These are phyloP conservation scores for Mamestra brassicae DNA, from an alignment of 2,888 invertebrate genomes.

Conservation along the genomic window DNA sequence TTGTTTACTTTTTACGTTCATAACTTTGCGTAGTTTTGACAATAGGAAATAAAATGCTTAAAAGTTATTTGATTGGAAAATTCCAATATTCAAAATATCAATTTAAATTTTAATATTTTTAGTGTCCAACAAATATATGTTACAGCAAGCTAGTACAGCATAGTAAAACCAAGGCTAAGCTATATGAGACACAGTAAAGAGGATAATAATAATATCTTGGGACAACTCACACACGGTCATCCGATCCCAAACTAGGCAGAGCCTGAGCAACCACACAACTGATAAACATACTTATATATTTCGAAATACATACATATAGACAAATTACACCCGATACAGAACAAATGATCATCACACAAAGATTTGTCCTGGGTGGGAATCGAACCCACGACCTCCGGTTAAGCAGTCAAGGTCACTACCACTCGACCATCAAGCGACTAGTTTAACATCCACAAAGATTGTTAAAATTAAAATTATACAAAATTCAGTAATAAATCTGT, in stretches of 20 bases:
- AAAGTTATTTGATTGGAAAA: background rate
- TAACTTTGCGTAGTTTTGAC: conserved; percentile 12
- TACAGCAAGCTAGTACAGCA: background rate
- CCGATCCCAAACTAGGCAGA: too few relatives aligned
- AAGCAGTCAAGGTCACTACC: too few relatives aligned
- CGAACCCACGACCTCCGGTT: too few relatives aligned
- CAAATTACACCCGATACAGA: too few relatives aligned
- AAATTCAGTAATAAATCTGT: conserved; percentile 20
- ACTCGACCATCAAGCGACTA: background rate
- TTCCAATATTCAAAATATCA: background rate
- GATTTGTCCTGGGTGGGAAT: too few relatives aligned
- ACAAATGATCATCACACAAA: too few relatives aligned
- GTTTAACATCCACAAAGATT: background rate
- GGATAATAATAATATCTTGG: too few relatives aligned
- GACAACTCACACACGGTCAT: too few relatives aligned
- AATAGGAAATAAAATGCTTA: conserved; percentile 10
- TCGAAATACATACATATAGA: too few relatives aligned
- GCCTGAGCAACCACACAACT: too few relatives aligned
- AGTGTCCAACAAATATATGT: background rate
- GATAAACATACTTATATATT: too few relatives aligned
- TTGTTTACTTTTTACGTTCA: conserved; percentile 54
- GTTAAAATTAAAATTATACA: background rate
- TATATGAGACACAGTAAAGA: too few relatives aligned
- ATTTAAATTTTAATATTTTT: background rate
- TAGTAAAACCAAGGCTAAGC: background rate